Conservation (phyloP, 37 sponge, comb jelly and placozoan genomes). For the Tethya wilhelma region DNA sequence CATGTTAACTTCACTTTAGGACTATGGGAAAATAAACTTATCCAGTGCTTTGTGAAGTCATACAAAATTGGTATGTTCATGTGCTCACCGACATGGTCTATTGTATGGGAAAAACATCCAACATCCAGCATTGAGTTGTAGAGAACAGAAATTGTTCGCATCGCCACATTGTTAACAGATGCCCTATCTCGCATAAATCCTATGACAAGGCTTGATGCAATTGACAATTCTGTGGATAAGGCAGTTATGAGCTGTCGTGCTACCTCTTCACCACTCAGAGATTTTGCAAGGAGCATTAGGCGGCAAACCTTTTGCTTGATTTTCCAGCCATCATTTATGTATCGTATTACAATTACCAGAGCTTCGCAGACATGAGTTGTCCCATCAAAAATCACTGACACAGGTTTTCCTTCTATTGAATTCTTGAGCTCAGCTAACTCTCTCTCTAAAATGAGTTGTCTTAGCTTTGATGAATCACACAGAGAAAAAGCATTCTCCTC, state of each 20-base stretch:
- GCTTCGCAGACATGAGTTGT: constrained; percentile 31
- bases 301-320: not conserved
- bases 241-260: constrained; percentile 29
- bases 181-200: not conserved
- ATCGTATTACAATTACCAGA: not conserved
- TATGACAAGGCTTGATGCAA: not conserved
- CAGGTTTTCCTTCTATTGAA: constrained; percentile 6
- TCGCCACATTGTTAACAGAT: constrained; percentile 5
- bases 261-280: constrained; percentile 34
- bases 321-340: constrained; percentile 5
- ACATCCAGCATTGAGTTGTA: constrained; percentile 3
- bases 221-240: not conserved
- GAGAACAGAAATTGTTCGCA: not conserved
- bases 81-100: constrained; percentile 11
- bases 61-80: constrained; percentile 17
- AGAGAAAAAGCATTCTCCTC: constrained; percentile 42
- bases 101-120: constrained; percentile 7
- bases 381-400: constrained; percentile 50
- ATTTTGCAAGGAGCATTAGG: constrained; percentile 31
- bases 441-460: constrained; percentile 24
- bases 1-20: not conserved
- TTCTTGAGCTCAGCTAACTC: constrained; percentile 23
- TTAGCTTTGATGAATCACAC: constrained; percentile 7
- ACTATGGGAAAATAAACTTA: not conserved
- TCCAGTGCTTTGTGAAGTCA: not conserved